Percentiles rank a stretch among this genome's conserved stretches.
Conservation (phyloP, 2,113 vertebrate genomes). For the Cheilinus undulatus region DNA sequence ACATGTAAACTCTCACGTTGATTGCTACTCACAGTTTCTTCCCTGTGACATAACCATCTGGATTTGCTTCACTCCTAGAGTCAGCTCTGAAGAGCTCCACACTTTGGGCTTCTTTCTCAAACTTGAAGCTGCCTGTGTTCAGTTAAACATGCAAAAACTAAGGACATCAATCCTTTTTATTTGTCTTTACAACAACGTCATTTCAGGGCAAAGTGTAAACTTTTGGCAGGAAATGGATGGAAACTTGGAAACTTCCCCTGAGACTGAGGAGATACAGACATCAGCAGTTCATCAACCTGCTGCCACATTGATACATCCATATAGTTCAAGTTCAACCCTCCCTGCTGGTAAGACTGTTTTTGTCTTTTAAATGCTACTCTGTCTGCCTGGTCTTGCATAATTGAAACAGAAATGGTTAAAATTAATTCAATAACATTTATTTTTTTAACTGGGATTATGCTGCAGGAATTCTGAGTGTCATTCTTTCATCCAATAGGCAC, state of each 20-base stretch:
- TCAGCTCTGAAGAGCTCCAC: background rate
- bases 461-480: too few relatives aligned
- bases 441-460: background rate
- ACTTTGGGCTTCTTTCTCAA: background rate
- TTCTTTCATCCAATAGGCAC: too few relatives aligned
- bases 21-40: background rate
- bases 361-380: background rate
- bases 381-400: background rate
- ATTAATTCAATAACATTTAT: background rate
- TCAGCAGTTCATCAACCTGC: background rate
- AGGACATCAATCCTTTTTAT: slow-evolving; percentile 39
- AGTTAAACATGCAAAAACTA: slow-evolving; percentile 29
- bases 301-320: background rate
- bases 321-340: background rate
- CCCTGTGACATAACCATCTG: background rate
- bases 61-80: slow-evolving; percentile 15
- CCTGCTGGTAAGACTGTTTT: slow-evolving; percentile 46
- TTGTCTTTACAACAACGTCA: slow-evolving; percentile 36
- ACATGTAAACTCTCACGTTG: background rate
- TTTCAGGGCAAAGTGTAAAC: slow-evolving; percentile 16
- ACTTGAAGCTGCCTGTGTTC: background rate
- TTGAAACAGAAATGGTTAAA: background rate
- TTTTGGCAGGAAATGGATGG: background rate
- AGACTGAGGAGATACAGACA: slow-evolving; percentile 15
- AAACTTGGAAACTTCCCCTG: slow-evolving; percentile 8